Evolutionary conservation across 2,888 invertebrate species (phyloP).

Genomic region (Meghimatium bilineatum): DNA sequence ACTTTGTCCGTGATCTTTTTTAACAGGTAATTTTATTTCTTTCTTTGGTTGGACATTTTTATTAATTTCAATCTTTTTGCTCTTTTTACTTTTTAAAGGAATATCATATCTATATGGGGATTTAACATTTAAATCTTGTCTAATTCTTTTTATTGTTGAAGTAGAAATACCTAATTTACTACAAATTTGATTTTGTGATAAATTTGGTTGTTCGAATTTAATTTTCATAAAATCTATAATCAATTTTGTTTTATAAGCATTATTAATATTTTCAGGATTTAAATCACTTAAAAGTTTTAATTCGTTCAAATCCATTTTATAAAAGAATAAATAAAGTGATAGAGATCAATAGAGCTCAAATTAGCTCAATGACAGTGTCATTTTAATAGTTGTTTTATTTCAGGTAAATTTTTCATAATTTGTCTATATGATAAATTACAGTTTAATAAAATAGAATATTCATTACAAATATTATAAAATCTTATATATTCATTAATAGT

Average conservation of each 20-base stretch:
- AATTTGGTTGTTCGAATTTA: conserved; percentile 1
- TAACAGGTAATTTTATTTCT: background rate
- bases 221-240: background rate
- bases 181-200: conserved; percentile 10
- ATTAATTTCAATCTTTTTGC: background rate
- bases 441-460: background rate
- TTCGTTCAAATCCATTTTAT: background rate
- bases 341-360: background rate
- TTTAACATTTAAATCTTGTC: conserved; percentile 24
- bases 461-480: conserved; percentile 11
- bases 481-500: conserved; percentile 21
- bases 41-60: background rate
- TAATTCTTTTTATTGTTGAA: conserved; percentile 26
- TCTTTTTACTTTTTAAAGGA: conserved; percentile 14
- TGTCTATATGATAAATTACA: conserved; percentile 26
- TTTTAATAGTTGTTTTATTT: background rate
- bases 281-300: conserved; percentile 2
- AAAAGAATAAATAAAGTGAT: background rate
- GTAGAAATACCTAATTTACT: conserved; percentile 8
- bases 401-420: conserved; percentile 19
- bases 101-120: conserved; percentile 23
- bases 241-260: background rate
- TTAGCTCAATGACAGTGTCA: background rate
- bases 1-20: background rate
- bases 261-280: conserved; percentile 11